These are phyloP conservation scores for Drosophila lowei DNA, from an alignment of 1,140 invertebrate genomes.

Conservation along the genomic window DNA sequence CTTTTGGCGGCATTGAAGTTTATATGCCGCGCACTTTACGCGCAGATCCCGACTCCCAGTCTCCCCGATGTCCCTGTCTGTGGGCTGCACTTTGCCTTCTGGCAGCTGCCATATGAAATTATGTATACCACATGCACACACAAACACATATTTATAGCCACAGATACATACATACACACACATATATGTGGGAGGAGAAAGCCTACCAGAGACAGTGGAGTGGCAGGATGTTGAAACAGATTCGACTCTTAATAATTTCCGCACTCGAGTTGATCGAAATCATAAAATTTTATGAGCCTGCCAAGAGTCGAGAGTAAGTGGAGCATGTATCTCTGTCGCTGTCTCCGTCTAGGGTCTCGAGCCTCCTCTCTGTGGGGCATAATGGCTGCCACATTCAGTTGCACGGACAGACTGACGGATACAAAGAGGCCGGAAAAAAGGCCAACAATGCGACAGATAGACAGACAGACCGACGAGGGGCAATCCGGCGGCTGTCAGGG, in stretches of 20 bases:
- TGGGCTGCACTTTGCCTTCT: conserved; percentile 45
- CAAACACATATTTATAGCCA: background rate
- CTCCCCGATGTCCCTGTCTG: background rate
- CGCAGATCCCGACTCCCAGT: conserved; percentile 1
- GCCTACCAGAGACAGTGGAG: conserved; percentile 11
- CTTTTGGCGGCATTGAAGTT: conserved; percentile 46
- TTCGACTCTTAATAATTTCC: conserved; percentile 82
- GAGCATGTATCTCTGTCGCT: conserved; percentile 24
- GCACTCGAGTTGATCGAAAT: conserved; percentile 82
- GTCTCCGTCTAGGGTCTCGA: conserved; percentile 3
- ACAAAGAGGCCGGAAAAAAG: conserved; percentile 29
- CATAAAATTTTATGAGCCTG: conserved; percentile 81
- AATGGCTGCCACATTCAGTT: conserved; percentile 71
- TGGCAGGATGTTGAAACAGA: conserved; percentile 78
- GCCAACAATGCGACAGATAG: conserved; percentile 44
- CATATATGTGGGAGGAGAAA: conserved; percentile 29
- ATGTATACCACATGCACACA: conserved; percentile 21
- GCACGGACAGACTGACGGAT: conserved; percentile 28
- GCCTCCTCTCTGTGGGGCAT: conserved; percentile 36
- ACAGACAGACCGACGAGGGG: conserved; percentile 17
- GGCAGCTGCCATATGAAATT: conserved; percentile 62
- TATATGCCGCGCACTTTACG: conserved; percentile 56
- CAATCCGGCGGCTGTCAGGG: conserved; percentile 19
- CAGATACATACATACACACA: conserved; percentile 5
- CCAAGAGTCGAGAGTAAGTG: conserved; percentile 74